These are phyloP conservation scores for Hypomesus transpacificus DNA, from an alignment of 2,113 vertebrate genomes.

Conservation along the genomic window DNA sequence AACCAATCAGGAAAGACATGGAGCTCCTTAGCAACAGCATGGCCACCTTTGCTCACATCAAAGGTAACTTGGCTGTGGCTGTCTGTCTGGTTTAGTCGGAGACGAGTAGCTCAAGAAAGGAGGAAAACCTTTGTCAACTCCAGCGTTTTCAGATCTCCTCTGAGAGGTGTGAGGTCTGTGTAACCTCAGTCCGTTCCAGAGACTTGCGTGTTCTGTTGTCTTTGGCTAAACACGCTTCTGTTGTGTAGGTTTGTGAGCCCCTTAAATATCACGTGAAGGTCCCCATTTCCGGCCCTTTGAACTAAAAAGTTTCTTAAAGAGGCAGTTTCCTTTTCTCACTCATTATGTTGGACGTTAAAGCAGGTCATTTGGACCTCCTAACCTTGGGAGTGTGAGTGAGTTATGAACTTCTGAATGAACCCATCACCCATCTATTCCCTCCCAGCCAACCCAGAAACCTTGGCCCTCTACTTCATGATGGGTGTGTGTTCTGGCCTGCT, in stretches of 20 bases:
- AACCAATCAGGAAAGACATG: constrained; percentile 82
- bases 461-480: constrained; percentile 92
- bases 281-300: not conserved
- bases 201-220: constrained; percentile 27
- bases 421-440: not conserved
- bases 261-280: not conserved
- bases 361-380: not conserved
- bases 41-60: constrained; percentile 88
- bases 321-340: not conserved
- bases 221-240: constrained; percentile 17
- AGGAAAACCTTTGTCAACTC: not conserved
- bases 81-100: not conserved
- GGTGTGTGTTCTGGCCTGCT: constrained; percentile 90
- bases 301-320: not conserved
- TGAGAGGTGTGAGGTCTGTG: not conserved
- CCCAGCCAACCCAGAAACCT: constrained; percentile 88
- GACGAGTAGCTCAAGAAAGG: not conserved
- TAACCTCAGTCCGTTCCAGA: constrained; percentile 8
- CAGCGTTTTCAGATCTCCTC: not conserved
- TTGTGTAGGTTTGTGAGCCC: not conserved
- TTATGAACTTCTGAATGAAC: not conserved
- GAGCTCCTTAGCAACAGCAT: constrained; percentile 95
- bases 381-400: not conserved
- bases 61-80: constrained; percentile 67
- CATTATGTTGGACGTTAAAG: too few relatives aligned